Conservation (phyloP, 1,140 invertebrate genomes). For the Cydia splendana region DNA sequence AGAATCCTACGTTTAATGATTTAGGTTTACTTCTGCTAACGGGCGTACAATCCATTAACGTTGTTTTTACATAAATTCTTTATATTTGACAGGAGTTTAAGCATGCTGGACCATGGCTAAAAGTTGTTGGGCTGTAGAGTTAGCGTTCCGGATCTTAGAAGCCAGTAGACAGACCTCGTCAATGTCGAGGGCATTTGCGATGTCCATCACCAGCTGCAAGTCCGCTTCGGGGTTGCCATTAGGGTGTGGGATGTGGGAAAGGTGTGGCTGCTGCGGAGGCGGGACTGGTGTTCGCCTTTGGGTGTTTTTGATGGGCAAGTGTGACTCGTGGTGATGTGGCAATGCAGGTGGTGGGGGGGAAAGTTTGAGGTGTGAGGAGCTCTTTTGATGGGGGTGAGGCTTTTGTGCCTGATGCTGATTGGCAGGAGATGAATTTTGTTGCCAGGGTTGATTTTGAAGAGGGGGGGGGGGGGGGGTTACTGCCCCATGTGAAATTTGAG, state of each 20-base stretch:
- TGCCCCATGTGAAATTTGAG: too few relatives aligned
- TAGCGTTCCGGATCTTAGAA: not conserved
- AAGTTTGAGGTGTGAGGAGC: too few relatives aligned
- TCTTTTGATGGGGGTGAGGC: too few relatives aligned
- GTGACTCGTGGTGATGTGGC: too few relatives aligned
- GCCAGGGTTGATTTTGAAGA: too few relatives aligned
- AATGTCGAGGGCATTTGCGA: not conserved
- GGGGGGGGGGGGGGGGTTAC: too few relatives aligned
- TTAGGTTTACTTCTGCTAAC: not conserved
- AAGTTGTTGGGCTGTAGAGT: not conserved
- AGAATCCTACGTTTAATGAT: not conserved
- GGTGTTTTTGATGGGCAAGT: too few relatives aligned
- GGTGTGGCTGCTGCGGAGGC: too few relatives aligned
- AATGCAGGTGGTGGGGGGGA: too few relatives aligned
- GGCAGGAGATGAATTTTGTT: too few relatives aligned
- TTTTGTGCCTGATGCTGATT: too few relatives aligned
- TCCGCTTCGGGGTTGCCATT: not conserved
- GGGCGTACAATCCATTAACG: not conserved
- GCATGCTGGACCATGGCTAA: not conserved
- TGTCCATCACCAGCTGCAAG: not conserved
- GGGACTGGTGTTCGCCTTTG: too few relatives aligned
- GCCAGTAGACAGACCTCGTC: not conserved
- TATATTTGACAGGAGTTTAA: not conserved
- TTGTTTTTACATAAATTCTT: not conserved
- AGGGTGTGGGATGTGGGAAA: not conserved